Evolutionary conservation across 2,113 vertebrate species (phyloP).

Genomic region (Manacus vitellinus): DNA sequence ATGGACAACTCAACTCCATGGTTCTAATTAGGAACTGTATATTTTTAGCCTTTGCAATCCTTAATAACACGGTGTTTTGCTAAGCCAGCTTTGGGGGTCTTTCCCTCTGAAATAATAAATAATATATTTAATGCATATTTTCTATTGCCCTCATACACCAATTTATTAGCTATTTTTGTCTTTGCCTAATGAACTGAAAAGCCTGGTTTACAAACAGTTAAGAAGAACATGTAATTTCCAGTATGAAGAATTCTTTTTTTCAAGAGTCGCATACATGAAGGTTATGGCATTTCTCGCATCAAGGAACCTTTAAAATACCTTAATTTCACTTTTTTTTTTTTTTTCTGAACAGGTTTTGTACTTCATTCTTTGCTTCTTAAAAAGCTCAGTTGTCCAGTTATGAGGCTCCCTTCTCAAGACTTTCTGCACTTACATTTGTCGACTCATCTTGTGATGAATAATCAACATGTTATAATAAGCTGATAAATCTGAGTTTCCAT

Average conservation of each 20-base stretch:
- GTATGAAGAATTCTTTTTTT: not conserved
- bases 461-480: not conserved
- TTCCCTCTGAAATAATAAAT: not conserved
- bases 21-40: not conserved
- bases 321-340: not conserved
- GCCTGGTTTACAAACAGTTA: not conserved
- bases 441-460: conserved; percentile 16
- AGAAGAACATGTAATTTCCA: not conserved
- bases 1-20: not conserved
- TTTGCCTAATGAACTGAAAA: not conserved
- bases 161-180: not conserved
- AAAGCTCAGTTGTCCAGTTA: not conserved
- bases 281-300: not conserved
- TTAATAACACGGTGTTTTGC: not conserved
- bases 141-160: not conserved
- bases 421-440: not conserved
- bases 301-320: not conserved
- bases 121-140: not conserved
- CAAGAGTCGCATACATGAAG: not conserved
- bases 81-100: not conserved
- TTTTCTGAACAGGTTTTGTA: not conserved
- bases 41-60: not conserved
- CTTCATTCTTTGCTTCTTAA: not conserved
- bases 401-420: not conserved
- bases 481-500: not conserved